Evolutionary conservation across 2,113 vertebrate genomes (phyloP), one percentile per base, ranked within the genome.

Genomic region (Clarias magur): DNA sequence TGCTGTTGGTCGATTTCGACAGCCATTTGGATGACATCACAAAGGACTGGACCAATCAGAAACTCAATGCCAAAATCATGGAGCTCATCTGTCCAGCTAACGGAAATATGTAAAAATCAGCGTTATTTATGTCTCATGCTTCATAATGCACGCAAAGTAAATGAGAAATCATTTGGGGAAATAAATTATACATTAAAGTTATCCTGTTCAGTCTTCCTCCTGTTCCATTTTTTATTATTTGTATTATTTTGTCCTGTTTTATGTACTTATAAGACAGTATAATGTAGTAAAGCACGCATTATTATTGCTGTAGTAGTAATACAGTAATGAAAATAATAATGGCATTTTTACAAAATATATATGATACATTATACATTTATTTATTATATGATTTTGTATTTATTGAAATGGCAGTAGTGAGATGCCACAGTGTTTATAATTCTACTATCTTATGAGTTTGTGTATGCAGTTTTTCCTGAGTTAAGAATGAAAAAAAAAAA

Each of bases 1-100:
- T 72, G 48, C 93, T 94, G 1, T 78, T 98, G 90, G 96, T 98
- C 70, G 97, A 98, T 89, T 98, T 97, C 54, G 97, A 98, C 91
- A 94, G 93, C 89, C 97, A 98, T 92, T 91, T 98, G 89, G 97
- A 97, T 1, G 97, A 98, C 94, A 97, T 98, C 80, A 95, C 95
- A 8, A 94, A 95, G 88, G 97, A 98, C 92, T 98, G 97, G 97
- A 97, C 96, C 94, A 98, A 98, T 94, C 95, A 96, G 92, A 95
- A 93, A 80, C 93, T 98, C 1, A 97, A 98, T 85, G 90, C 87
- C 27, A 96, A 95, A 88, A 97, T 98, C 70, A 94, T 91, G 10
- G 96, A 96, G 54, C 94, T 97, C 81, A 86, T 94, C 86, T 94
- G 95, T 0, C 94, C 95, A 25, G 95, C 95, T 75, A 96, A 96